A percentile compares a stretch with the other conserved stretches of the same genome.
phyloP scores from a whole-genome alignment of 2,888 invertebrate species.

The Drosophila recens region DNA sequence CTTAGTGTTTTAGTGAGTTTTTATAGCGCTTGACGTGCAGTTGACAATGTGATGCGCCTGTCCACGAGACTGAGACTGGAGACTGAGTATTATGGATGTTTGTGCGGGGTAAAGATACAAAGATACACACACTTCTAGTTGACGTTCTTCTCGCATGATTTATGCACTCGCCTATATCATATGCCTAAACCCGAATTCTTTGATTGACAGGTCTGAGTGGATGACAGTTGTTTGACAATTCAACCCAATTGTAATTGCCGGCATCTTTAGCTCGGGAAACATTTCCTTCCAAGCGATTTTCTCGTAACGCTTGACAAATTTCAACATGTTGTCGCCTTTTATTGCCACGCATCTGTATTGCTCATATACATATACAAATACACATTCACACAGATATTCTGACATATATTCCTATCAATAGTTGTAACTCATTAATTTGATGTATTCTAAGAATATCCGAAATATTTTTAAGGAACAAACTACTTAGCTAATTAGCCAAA shows the following conservation, averaged over 20 bases:
- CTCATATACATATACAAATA: constrained; percentile 5
- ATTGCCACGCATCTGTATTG: constrained; percentile 42
- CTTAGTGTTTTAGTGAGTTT: constrained; percentile 69
- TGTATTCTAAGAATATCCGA: constrained; percentile 6
- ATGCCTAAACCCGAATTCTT: constrained; percentile 65
- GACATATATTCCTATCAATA: constrained; percentile 4
- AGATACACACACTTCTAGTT: constrained; percentile 35
- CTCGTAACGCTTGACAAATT: constrained; percentile 84
- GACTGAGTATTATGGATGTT: constrained; percentile 32
- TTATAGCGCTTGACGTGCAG: constrained; percentile 79
- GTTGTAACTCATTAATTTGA: not conserved
- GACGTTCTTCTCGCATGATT: constrained; percentile 65
- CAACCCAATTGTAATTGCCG: constrained; percentile 73
- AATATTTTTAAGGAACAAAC: not conserved
- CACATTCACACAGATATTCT: not conserved
- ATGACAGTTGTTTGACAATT: constrained; percentile 84
- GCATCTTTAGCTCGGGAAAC: constrained; percentile 54
- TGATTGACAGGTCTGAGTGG: constrained; percentile 85
- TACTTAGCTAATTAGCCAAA: constrained; percentile 54
- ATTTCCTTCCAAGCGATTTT: constrained; percentile 75
- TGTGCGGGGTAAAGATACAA: constrained; percentile 32
- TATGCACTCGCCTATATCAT: constrained; percentile 66
- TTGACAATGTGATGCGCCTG: constrained; percentile 79
- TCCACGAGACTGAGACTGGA: constrained; percentile 7
- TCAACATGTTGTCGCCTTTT: constrained; percentile 71